These are phyloP conservation scores for Xanthorhoe designata DNA, from an alignment of 2,888 invertebrate genomes.

Conservation along the genomic window DNA sequence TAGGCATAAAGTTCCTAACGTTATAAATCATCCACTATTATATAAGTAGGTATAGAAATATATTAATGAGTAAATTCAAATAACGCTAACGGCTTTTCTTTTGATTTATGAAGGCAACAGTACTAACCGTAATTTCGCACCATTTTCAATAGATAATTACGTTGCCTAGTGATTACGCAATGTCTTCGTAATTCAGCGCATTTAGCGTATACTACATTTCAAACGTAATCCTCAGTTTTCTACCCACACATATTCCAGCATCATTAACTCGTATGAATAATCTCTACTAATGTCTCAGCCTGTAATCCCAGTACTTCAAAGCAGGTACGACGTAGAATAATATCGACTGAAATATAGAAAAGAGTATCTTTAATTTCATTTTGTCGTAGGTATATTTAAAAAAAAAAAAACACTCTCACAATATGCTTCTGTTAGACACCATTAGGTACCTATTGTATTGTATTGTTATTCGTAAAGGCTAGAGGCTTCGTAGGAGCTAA, in stretches of 20 bases:
- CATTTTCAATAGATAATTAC: background rate
- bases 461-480: too few species aligned
- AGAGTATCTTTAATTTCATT: background rate
- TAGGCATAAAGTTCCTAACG: too few species aligned
- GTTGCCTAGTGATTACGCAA: background rate
- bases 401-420: too few species aligned
- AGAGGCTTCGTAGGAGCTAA: too few species aligned
- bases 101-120: background rate
- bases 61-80: too few species aligned
- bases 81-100: background rate
- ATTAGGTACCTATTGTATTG: too few species aligned
- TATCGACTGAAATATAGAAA: constrained; percentile 5
- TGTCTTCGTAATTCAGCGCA: background rate
- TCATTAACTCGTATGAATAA: constrained; percentile 48
- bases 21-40: too few species aligned
- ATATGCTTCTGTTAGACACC: too few species aligned
- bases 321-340: constrained; percentile 24
- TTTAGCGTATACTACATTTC: background rate
- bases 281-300: constrained; percentile 47
- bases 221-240: constrained; percentile 17
- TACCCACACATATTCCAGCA: constrained; percentile 24
- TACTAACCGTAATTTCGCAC: background rate
- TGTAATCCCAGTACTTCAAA: constrained; percentile 47
- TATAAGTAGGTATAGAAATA: too few species aligned
- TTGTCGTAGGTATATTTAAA: too few species aligned